Evolutionary conservation across 2,888 invertebrate species (phyloP), one percentile per base, ranked within the genome.

Genomic region (Druceiella hillmani): DNA sequence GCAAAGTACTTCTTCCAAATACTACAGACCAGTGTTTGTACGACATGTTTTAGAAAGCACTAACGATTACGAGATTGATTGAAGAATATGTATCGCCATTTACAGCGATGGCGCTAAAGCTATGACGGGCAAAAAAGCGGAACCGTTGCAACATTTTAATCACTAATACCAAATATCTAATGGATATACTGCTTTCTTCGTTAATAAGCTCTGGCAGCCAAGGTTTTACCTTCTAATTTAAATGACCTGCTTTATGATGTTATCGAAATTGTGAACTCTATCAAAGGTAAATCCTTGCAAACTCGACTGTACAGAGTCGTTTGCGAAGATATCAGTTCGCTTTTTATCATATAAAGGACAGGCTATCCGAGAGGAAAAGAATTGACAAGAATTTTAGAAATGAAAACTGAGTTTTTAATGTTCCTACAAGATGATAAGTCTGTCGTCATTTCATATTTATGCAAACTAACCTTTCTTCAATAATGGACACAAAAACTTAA

Each of bases 271-370:
- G 47, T 46, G 36, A 51, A 51, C 40, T 52, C 41, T 41, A 49
- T 51, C 30, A 46, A 44, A 50, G 46, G n/a, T n/a, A n/a, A n/a
- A n/a, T n/a, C 50, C 25, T 52, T 52, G 40, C 47, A 52, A 44
- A 48, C 44, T n/a, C 50, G 48, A 33, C 40, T 51, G 12, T 51
- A 51, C 25, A 27, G 45, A 41, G 49, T 48, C 12, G 13, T 51
- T 46, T 52, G 50, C 51, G 52, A 52, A 53, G 49, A 52, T 42
- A 51, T 53, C 51, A 48, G 49, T 9, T 39, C 39, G 25, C 49
- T 49, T 28, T 54, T 41, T 50, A 46, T 36, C 45, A 50, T 32
- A 48, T 47, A 48, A 50, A 52, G 43, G 48, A 50, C 28, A 48
- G 50, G 36, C 51, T 44, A 50, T 44, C 47, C 43, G 26, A 49